Conservation (phyloP, 2,797 vertebrate species). For the Chloroceryle amazona region DNA sequence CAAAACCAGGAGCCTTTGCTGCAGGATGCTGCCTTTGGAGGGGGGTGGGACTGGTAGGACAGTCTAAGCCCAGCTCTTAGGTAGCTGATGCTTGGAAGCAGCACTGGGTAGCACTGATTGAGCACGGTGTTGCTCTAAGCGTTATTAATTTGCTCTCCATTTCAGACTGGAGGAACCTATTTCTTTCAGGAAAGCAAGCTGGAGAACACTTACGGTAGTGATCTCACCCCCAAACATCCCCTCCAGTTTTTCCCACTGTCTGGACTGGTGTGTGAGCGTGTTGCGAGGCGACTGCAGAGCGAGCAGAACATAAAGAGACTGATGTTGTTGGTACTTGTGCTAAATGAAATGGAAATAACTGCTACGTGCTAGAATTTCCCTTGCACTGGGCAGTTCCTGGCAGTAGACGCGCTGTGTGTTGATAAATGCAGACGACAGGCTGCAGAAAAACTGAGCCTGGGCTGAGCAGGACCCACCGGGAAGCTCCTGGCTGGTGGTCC, state of each 20-base stretch:
- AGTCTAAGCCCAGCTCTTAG: neutral
- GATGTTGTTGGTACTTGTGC: accelerated
- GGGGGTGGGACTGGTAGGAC: accelerated
- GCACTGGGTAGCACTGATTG: neutral
- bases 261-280: neutral
- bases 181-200: neutral
- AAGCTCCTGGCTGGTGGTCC: neutral
- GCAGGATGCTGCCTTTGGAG: neutral
- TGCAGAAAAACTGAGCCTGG: accelerated
- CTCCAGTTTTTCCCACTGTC: neutral
- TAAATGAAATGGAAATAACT: neutral
- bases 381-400: neutral
- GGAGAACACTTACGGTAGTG: neutral
- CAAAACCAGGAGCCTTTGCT: neutral
- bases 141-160: neutral
- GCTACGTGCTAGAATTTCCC: accelerated
- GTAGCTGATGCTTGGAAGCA: neutral
- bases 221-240: neutral
- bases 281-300: neutral
- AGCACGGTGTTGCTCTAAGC: neutral
- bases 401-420: accelerated
- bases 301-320: neutral
- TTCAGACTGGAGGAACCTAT: neutral
- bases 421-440: neutral
- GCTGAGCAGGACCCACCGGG: neutral